Conservation (phyloP, 2,888 invertebrate genomes). For the Rhodophaea formosa region DNA sequence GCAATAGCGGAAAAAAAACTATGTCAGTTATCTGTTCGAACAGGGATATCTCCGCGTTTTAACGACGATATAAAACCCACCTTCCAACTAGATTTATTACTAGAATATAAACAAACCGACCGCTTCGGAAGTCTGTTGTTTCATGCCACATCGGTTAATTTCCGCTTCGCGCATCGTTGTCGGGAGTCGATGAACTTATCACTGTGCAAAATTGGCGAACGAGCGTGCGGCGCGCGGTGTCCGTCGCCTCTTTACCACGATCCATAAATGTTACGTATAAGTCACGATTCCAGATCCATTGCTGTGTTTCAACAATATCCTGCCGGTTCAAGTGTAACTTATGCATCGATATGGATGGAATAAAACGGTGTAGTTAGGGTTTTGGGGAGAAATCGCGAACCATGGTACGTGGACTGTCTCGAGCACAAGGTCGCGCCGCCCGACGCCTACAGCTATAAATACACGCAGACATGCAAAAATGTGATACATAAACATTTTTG, state of each 20-base stretch:
- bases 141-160: constrained; percentile 54
- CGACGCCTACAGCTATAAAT: constrained; percentile 75
- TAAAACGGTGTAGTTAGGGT: background rate
- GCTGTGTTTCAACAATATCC: constrained; percentile 22
- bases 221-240: constrained; percentile 56
- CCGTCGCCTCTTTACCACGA: constrained; percentile 42
- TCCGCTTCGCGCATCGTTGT: constrained; percentile 55
- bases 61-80: background rate
- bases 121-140: constrained; percentile 4
- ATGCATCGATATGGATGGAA: background rate
- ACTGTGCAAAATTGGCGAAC: constrained; percentile 76
- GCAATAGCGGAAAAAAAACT: no score
- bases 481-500: constrained; percentile 63
- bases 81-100: background rate
- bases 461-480: constrained; percentile 76
- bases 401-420: constrained; percentile 57
- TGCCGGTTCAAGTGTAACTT: background rate
- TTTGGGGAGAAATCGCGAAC: constrained; percentile 33
- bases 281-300: constrained; percentile 31
- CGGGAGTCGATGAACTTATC: constrained; percentile 74
- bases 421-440: constrained; percentile 70
- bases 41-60: background rate
- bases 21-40: background rate
- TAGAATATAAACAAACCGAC: background rate
- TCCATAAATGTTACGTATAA: constrained; percentile 19